Evolutionary conservation across 1,140 invertebrate species (phyloP).

Genomic region (Papilio polyxenes): DNA sequence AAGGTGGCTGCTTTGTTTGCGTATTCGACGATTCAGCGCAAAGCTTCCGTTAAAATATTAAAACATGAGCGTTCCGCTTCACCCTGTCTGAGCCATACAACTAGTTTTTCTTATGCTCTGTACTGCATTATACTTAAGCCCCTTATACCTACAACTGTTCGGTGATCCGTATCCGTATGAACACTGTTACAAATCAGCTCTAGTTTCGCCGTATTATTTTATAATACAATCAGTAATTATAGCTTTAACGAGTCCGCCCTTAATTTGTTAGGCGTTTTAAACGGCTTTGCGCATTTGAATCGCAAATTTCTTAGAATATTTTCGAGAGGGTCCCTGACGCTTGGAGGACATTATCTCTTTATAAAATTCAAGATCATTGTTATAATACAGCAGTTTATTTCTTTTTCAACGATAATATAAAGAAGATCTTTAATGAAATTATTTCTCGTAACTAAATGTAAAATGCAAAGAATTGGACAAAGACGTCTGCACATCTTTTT

Average conservation of each 20-base stretch:
- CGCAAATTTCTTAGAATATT: slow-evolving; percentile 81
- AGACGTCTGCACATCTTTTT: not conserved
- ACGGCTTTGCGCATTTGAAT: slow-evolving; percentile 80
- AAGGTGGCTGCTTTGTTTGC: slow-evolving; percentile 72
- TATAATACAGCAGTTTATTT: slow-evolving; percentile 72
- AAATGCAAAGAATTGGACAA: not conserved
- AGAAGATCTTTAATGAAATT: slow-evolving; percentile 6
- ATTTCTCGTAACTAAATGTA: not conserved
- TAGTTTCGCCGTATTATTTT: slow-evolving; percentile 60
- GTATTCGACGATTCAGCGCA: slow-evolving; percentile 65
- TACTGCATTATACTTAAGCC: slow-evolving; percentile 26
- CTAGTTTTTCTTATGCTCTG: slow-evolving; percentile 36
- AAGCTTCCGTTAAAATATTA: slow-evolving; percentile 75
- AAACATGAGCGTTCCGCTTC: slow-evolving; percentile 58
- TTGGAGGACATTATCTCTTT: slow-evolving; percentile 78
- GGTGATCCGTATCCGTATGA: not conserved
- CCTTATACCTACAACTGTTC: slow-evolving; percentile 4
- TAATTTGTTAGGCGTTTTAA: slow-evolving; percentile 81
- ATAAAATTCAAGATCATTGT: slow-evolving; percentile 76
- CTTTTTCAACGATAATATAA: slow-evolving; percentile 57
- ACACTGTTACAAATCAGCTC: not conserved
- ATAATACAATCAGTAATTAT: slow-evolving; percentile 79
- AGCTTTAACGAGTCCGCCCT: slow-evolving; percentile 77
- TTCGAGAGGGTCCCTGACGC: slow-evolving; percentile 74
- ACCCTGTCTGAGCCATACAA: slow-evolving; percentile 41